phyloP scores from a whole-genome alignment of 92 coral and sea anemone genomes.

The Anthopleura xanthogrammica region DNA sequence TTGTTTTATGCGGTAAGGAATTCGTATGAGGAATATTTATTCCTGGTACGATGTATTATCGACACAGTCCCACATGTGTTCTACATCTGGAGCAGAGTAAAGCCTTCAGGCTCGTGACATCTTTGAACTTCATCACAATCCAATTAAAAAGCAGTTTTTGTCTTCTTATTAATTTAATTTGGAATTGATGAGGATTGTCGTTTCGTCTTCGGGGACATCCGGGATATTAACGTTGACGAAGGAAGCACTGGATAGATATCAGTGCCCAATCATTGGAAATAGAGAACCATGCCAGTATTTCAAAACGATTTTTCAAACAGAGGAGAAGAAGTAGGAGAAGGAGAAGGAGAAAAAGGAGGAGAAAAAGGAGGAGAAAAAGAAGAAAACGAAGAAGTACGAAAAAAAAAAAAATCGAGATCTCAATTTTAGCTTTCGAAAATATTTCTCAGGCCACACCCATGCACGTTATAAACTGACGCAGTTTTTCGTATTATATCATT shows the following conservation, averaged over 20 bases:
- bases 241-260: background rate
- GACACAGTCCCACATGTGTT: background rate
- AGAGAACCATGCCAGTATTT: background rate
- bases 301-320: background rate
- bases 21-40: background rate
- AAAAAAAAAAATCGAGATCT: too few relatives aligned
- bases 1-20: background rate
- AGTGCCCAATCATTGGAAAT: background rate
- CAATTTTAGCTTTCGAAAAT: too few relatives aligned
- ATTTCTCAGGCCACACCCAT: background rate
- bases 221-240: background rate
- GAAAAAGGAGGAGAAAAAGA: too few relatives aligned
- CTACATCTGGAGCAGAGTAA: background rate
- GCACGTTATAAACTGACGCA: too few relatives aligned
- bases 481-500: too few relatives aligned
- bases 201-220: background rate
- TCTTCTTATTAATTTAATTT: background rate
- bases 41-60: background rate
- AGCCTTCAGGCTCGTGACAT: constrained; percentile 1
- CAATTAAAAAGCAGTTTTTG: constrained; percentile 3
- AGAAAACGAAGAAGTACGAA: background rate
- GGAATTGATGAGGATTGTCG: background rate
- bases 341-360: too few relatives aligned
- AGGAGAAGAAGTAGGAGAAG: too few relatives aligned
- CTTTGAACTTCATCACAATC: constrained; percentile 7